phyloP scores from a whole-genome alignment of 2,113 vertebrate genomes.

The Sphyrna mokarran region DNA sequence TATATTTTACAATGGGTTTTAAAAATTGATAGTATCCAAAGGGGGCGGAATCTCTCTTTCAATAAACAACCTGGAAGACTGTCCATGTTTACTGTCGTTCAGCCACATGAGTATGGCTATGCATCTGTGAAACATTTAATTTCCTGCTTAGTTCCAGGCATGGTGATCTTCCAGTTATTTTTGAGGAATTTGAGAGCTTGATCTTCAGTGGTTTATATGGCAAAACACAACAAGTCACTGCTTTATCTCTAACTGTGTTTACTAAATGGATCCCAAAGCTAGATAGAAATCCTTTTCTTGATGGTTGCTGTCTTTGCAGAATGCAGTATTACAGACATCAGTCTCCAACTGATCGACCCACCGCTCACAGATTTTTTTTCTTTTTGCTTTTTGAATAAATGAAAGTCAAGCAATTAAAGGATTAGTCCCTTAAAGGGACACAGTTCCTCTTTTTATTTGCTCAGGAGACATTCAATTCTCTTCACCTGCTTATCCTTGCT shows the following conservation, averaged over 20 bases:
- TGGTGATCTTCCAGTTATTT: background rate
- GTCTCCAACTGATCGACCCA: background rate
- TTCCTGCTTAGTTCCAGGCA: background rate
- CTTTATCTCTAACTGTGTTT: background rate
- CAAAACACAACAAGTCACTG: background rate
- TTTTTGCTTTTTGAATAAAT: too few relatives aligned
- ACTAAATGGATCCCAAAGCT: background rate
- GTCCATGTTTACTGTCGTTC: background rate
- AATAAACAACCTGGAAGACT: background rate
- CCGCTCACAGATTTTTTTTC: too few relatives aligned
- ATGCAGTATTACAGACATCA: background rate
- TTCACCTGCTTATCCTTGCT: too few relatives aligned
- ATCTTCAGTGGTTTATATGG: background rate
- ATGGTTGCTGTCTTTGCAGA: background rate
- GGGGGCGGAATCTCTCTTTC: background rate
- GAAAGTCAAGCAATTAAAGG: too few relatives aligned
- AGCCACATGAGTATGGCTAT: background rate
- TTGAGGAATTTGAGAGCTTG: background rate
- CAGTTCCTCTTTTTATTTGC: too few relatives aligned
- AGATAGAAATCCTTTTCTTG: background rate
- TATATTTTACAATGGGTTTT: background rate
- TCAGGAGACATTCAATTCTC: too few relatives aligned
- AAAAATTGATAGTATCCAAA: background rate
- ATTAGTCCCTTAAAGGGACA: too few relatives aligned
- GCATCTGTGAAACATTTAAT: background rate